phyloP scores from a whole-genome alignment of 2,888 invertebrate genomes.

The Scaptomyza reducta region DNA sequence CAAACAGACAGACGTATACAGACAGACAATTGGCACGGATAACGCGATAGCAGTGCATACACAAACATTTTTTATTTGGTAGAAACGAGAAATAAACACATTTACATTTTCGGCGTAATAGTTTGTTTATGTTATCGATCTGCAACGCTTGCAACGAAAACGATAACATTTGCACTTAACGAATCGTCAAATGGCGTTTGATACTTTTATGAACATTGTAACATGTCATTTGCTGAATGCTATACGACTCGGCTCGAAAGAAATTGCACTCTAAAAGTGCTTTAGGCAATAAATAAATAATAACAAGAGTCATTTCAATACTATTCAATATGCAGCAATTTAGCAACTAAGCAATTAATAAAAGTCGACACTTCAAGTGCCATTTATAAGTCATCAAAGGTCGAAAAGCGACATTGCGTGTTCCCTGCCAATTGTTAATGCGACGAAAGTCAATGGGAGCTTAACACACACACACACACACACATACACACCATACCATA shows the following conservation, averaged over 20 bases:
- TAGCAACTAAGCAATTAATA: not conserved
- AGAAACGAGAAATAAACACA: not conserved
- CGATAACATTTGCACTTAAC: not conserved
- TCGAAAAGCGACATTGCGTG: conserved; percentile 1
- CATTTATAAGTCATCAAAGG: not conserved
- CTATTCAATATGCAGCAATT: no score
- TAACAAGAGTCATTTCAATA: not conserved
- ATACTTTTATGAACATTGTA: not conserved
- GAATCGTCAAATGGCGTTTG: no score
- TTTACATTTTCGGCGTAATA: not conserved
- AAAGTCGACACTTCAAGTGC: not conserved
- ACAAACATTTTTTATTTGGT: conserved; percentile 8
- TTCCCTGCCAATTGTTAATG: conserved; percentile 14
- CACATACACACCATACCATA: no score
- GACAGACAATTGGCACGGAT: not conserved
- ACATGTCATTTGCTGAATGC: conserved; percentile 1
- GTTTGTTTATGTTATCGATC: not conserved
- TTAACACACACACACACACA: not conserved
- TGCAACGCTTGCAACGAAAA: not conserved
- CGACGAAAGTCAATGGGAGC: conserved; percentile 15
- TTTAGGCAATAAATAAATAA: no score
- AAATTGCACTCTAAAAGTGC: no score
- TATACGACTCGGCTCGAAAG: not conserved
- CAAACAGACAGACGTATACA: conserved; percentile 11
- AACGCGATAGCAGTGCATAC: conserved; percentile 11